Conservation (phyloP, 2,113 vertebrate species). For the Sigmodon hispidus region DNA sequence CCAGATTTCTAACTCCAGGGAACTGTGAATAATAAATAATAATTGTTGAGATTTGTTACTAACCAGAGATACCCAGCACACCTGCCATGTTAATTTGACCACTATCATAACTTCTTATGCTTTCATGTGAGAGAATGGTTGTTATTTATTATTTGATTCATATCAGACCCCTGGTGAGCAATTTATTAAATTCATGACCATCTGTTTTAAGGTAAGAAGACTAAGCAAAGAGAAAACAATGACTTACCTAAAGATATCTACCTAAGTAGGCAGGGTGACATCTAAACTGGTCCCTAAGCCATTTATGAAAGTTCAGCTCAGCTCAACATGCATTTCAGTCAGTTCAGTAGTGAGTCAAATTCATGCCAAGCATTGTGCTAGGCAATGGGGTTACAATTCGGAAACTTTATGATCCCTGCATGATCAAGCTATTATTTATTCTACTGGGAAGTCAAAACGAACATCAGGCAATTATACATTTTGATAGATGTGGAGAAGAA, state of each 20-base stretch:
- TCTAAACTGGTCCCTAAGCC: not conserved
- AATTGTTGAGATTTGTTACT: not conserved
- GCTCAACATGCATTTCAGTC: not conserved
- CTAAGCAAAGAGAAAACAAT: not conserved
- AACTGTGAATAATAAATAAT: not conserved
- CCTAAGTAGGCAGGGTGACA: not conserved
- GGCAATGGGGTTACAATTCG: too few relatives aligned
- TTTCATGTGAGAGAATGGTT: not conserved
- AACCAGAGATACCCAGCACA: not conserved
- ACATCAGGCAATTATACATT: not conserved
- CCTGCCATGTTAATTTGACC: not conserved
- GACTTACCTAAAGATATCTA: not conserved
- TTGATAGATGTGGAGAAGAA: not conserved
- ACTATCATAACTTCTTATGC: not conserved
- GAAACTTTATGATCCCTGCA: not conserved
- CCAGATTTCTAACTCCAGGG: not conserved
- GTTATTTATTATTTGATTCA: not conserved
- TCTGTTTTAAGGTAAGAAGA: not conserved
- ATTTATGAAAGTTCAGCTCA: not conserved
- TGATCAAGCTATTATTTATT: not conserved
- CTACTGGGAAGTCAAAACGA: not conserved
- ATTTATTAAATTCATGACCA: not conserved
- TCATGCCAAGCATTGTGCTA: not conserved
- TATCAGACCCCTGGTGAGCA: not conserved
- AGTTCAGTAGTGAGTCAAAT: not conserved